phyloP scores from a whole-genome alignment of 2,113 vertebrate species.

The Chaetodon trifascialis region DNA sequence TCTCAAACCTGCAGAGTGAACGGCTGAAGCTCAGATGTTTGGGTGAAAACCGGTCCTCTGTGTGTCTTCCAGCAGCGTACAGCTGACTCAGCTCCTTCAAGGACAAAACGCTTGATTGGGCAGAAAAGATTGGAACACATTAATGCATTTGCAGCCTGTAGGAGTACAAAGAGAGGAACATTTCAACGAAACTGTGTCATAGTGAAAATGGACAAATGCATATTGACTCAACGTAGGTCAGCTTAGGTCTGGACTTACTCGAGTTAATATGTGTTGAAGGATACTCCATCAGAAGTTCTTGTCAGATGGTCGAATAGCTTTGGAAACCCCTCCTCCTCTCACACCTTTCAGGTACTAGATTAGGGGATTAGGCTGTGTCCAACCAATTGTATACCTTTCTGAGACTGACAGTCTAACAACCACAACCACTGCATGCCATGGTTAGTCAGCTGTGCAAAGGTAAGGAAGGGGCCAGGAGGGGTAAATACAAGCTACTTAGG shows the following conservation, averaged over 20 bases:
- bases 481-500: too few species aligned
- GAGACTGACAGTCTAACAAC: neutral
- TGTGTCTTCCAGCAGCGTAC: neutral
- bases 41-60: neutral
- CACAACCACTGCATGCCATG: neutral
- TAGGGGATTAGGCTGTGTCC: too few species aligned
- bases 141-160: neutral
- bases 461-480: neutral
- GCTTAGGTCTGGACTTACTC: too few species aligned
- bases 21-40: neutral
- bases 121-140: neutral
- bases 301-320: neutral
- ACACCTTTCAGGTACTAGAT: too few species aligned
- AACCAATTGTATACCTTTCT: neutral
- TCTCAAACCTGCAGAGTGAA: neutral
- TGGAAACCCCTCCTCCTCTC: too few species aligned
- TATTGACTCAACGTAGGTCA: too few species aligned
- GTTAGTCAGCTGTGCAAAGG: neutral
- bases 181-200: neutral
- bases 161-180: neutral
- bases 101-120: neutral
- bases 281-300: neutral
- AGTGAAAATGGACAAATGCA: neutral
- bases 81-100: neutral
- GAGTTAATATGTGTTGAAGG: too few species aligned